Percentiles rank a stretch among this genome's conserved stretches.
These are phyloP conservation scores for Athalia cordata DNA, from an alignment of 2,888 invertebrate species.

Conservation along the genomic window DNA sequence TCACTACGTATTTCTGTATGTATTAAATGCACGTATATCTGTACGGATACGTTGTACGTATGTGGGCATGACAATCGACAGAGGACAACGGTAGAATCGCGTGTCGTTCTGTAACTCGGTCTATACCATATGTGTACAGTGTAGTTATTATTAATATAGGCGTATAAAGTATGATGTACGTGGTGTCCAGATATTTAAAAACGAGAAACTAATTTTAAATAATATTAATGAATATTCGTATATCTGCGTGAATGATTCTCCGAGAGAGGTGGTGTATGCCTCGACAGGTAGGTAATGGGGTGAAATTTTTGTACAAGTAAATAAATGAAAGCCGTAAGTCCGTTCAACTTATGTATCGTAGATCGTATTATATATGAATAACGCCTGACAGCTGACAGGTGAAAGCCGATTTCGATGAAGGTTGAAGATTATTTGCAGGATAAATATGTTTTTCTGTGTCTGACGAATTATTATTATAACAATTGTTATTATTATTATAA, in stretches of 20 bases:
- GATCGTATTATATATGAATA: too few species aligned
- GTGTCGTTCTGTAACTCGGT: conserved; percentile 9
- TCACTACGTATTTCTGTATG: conserved; percentile 5
- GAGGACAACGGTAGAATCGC: conserved; percentile 3
- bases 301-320: too few species aligned
- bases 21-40: neutral
- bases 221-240: too few species aligned
- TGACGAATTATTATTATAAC: neutral
- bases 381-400: neutral
- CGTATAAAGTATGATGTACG: neutral
- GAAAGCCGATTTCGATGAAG: neutral
- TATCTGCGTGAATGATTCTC: too few species aligned
- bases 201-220: neutral
- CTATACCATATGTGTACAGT: neutral
- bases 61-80: neutral
- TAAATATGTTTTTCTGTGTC: neutral
- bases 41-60: neutral
- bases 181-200: neutral
- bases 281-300: too few species aligned
- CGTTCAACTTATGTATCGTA: too few species aligned
- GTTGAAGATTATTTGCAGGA: neutral
- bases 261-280: too few species aligned
- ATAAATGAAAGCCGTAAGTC: too few species aligned
- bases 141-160: neutral
- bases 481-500: too few species aligned